phyloP scores from a whole-genome alignment of 2,113 vertebrate genomes.

The Tricholaema leucomelas region DNA sequence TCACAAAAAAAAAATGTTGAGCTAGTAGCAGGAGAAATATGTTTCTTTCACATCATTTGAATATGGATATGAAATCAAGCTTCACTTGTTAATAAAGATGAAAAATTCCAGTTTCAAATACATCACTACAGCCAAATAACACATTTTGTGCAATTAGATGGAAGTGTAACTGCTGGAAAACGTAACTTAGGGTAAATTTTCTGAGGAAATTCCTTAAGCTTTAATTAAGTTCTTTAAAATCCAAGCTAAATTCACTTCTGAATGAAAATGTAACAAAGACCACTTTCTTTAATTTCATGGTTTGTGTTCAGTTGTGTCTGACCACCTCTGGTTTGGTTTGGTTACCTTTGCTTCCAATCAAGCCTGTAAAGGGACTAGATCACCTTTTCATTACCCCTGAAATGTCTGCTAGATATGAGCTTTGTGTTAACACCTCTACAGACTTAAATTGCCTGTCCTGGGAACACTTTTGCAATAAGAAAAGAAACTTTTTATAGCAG shows the following conservation, averaged over 20 bases:
- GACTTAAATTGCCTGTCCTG: not conserved
- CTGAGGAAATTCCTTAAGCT: not conserved
- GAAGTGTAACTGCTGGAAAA: not conserved
- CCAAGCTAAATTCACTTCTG: not conserved
- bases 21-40: not conserved
- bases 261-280: not conserved
- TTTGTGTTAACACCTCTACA: not conserved
- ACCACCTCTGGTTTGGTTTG: rapidly evolving
- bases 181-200: not conserved
- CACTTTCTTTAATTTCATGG: not conserved
- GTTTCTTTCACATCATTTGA: not conserved
- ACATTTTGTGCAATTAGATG: not conserved
- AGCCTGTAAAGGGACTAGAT: not conserved
- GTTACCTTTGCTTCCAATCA: not conserved
- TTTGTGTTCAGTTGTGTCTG: not conserved
- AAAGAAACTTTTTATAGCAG: not conserved
- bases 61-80: not conserved
- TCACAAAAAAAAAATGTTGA: not conserved
- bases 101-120: not conserved
- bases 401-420: rapidly evolving
- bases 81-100: not conserved
- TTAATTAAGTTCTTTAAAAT: not conserved
- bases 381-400: not conserved
- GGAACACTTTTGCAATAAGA: not conserved
- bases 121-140: not conserved